Percentiles rank a stretch among this genome's conserved stretches.
Evolutionary conservation across 1,140 invertebrate species (phyloP).

Genomic region (Anoplolepis gracilipes): DNA sequence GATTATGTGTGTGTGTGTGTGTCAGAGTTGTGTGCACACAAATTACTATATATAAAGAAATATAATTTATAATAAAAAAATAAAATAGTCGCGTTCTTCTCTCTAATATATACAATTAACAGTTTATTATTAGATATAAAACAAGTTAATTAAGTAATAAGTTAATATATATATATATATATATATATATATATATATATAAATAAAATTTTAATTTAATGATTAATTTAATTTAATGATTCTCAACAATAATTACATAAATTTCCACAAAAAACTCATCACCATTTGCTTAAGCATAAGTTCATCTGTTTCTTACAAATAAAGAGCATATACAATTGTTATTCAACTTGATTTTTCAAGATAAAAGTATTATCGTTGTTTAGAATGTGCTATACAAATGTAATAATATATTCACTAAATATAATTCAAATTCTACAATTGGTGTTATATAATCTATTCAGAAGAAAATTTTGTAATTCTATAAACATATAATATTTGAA

Average conservation of each 20-base stretch:
- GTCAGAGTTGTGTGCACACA: neutral
- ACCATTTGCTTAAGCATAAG: neutral
- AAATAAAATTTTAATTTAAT: conserved; percentile 31
- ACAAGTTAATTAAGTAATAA: too few relatives aligned
- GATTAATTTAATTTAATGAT: too few relatives aligned
- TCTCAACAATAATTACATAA: too few relatives aligned
- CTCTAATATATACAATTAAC: neutral
- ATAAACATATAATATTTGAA: neutral
- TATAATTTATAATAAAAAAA: conserved; percentile 5
- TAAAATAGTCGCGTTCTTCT: conserved; percentile 3
- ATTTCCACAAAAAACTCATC: conserved; percentile 14
- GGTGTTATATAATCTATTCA: neutral
- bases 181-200: neutral
- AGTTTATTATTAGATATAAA: conserved; percentile 37
- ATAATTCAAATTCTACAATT: too few relatives aligned
- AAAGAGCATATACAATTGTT: neutral
- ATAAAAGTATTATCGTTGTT: neutral
- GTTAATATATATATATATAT: neutral
- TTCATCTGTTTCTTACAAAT: neutral
- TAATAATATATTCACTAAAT: neutral
- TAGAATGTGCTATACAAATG: neutral
- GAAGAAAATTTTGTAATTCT: neutral
- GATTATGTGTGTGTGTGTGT: conserved; percentile 1
- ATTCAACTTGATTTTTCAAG: neutral
- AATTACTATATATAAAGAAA: neutral